Evolutionary conservation across 64 coral and sea anemone genomes (phyloP).

Genomic region (Anthopleura sola): DNA sequence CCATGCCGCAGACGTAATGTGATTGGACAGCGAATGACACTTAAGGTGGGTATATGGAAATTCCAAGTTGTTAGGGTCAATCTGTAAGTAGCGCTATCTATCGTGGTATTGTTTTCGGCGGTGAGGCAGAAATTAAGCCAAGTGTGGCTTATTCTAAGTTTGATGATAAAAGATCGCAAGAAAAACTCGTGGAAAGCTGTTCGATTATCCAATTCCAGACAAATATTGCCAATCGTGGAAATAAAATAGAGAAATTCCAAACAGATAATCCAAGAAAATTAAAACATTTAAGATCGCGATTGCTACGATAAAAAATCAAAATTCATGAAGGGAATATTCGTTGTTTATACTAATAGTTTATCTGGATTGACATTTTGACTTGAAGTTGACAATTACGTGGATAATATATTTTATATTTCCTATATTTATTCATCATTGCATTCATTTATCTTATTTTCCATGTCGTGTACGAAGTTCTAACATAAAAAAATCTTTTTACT

Average conservation of each 20-base stretch:
- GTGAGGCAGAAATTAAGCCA: neutral
- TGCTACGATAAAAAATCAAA: neutral
- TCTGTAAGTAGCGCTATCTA: neutral
- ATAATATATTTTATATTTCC: neutral
- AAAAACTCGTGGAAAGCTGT: neutral
- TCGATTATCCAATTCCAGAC: neutral
- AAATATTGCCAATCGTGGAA: neutral
- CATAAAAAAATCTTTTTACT: neutral
- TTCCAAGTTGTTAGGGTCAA: neutral
- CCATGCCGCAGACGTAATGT: neutral
- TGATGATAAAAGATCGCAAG: neutral
- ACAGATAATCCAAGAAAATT: neutral
- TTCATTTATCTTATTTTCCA: neutral
- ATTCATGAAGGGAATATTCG: neutral
- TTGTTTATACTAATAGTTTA: neutral
- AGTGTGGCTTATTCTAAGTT: neutral
- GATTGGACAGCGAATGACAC: neutral
- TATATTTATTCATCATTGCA: neutral
- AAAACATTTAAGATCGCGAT: conserved; percentile 12
- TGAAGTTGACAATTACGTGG: neutral
- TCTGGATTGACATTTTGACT: neutral
- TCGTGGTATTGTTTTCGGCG: neutral
- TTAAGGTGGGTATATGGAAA: neutral
- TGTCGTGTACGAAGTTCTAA: neutral
- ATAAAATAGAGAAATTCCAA: neutral